phyloP scores from a whole-genome alignment of 2,888 invertebrate genomes.

The Hypomecis punctinalis region DNA sequence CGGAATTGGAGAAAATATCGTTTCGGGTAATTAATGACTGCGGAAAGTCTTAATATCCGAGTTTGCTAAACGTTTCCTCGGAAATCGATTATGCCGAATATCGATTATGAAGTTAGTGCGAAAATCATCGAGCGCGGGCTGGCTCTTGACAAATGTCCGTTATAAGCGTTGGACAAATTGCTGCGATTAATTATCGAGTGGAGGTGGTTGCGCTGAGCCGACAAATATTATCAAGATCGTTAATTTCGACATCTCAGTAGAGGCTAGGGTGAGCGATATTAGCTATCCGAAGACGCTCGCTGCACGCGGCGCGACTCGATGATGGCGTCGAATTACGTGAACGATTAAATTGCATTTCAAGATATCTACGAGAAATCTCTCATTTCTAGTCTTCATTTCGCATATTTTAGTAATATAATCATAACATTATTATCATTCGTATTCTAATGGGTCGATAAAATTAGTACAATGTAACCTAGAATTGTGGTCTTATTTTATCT shows the following conservation, averaged over 20 bases:
- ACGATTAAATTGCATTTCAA: slow-evolving; percentile 16
- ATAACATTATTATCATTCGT: background rate
- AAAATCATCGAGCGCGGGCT: slow-evolving; percentile 77
- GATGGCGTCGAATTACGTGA: slow-evolving; percentile 26
- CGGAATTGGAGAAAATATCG: slow-evolving; percentile 56
- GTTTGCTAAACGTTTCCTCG: slow-evolving; percentile 62
- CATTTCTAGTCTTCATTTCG: no score
- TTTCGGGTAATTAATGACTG: slow-evolving; percentile 70
- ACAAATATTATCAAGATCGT: slow-evolving; percentile 84
- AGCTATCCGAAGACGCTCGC: slow-evolving; percentile 63
- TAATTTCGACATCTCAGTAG: slow-evolving; percentile 76
- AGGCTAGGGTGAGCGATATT: slow-evolving; percentile 57
- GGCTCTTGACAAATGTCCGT: slow-evolving; percentile 81
- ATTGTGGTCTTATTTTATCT: no score
- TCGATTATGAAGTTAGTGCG: slow-evolving; percentile 81
- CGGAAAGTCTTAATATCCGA: slow-evolving; percentile 65
- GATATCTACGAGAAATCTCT: background rate
- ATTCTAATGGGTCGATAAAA: no score
- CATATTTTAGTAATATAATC: no score
- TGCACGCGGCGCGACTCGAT: slow-evolving; percentile 53
- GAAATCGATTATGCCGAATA: slow-evolving; percentile 73
- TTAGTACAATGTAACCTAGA: no score
- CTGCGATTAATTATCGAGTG: slow-evolving; percentile 78
- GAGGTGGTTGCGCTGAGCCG: slow-evolving; percentile 78
- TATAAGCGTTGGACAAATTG: slow-evolving; percentile 83